Percentiles rank a stretch among this genome's conserved stretches.
Evolutionary conservation across 2,888 invertebrate genomes (phyloP).

Genomic region (Emmelina monodactyla): DNA sequence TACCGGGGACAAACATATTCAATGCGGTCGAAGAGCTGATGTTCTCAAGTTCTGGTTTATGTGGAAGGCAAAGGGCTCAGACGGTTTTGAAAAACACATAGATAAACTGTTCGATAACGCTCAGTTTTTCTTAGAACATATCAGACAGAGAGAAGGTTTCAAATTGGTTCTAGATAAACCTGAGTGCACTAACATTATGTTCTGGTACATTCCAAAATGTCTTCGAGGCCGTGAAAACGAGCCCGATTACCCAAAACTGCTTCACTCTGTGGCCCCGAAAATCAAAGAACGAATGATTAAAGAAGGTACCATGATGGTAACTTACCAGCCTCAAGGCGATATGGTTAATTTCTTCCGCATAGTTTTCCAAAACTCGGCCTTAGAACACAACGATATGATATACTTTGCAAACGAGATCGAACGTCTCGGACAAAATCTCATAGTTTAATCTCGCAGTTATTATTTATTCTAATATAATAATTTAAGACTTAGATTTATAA

Average conservation of each 20-base stretch:
- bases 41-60: slow-evolving; percentile 97
- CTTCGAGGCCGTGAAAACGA: slow-evolving; percentile 62
- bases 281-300: slow-evolving; percentile 96
- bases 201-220: slow-evolving; percentile 93
- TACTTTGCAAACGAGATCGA: slow-evolving; percentile 90
- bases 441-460: slow-evolving; percentile 30
- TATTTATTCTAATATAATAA: slow-evolving; percentile 14
- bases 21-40: slow-evolving; percentile 95
- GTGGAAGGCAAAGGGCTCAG: slow-evolving; percentile 95
- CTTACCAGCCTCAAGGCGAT: slow-evolving; percentile 88
- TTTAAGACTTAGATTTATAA: slow-evolving; percentile 6
- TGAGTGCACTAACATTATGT: slow-evolving; percentile 94
- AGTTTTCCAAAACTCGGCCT: slow-evolving; percentile 89
- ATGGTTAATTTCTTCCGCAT: slow-evolving; percentile 95
- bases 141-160: slow-evolving; percentile 76
- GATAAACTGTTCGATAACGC: slow-evolving; percentile 81
- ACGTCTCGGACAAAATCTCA: slow-evolving; percentile 74
- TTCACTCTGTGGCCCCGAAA: slow-evolving; percentile 87
- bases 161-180: slow-evolving; percentile 77
- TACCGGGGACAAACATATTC: slow-evolving; percentile 92
- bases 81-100: slow-evolving; percentile 79
- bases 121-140: slow-evolving; percentile 71
- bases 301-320: slow-evolving; percentile 94
- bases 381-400: slow-evolving; percentile 83
- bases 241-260: slow-evolving; percentile 67